Conservation (phyloP, 2,888 invertebrate genomes). For the Nephrotoma guestfalica region DNA sequence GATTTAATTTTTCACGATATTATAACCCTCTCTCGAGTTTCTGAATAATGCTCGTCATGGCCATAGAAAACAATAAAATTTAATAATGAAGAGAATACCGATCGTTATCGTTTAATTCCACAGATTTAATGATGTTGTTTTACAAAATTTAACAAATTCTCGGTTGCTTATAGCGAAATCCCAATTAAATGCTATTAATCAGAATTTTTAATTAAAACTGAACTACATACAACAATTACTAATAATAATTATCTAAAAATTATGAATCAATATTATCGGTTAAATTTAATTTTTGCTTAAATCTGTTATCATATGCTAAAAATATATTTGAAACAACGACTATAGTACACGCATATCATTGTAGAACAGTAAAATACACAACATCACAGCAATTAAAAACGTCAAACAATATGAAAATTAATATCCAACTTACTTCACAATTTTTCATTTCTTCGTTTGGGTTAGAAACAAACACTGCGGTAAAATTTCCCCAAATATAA, state of each 20-base stretch:
- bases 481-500: not conserved
- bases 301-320: not conserved
- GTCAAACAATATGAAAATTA: not conserved
- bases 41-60: too few relatives aligned
- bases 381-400: not conserved
- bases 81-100: too few relatives aligned
- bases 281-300: not conserved
- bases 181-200: too few relatives aligned
- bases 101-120: too few relatives aligned
- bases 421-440: not conserved
- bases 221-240: not conserved
- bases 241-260: not conserved
- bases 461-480: not conserved
- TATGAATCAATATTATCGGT: not conserved
- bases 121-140: too few relatives aligned
- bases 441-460: not conserved
- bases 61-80: too few relatives aligned
- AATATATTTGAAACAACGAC: not conserved
- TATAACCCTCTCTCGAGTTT: too few relatives aligned
- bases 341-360: not conserved
- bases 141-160: too few relatives aligned
- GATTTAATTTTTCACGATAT: too few relatives aligned
- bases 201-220: not conserved
- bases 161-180: too few relatives aligned
- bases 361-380: not conserved